Percentiles rank a stretch among this genome's conserved stretches.
Conservation (phyloP, 2,113 vertebrate species). For the Excalfactoria chinensis region DNA sequence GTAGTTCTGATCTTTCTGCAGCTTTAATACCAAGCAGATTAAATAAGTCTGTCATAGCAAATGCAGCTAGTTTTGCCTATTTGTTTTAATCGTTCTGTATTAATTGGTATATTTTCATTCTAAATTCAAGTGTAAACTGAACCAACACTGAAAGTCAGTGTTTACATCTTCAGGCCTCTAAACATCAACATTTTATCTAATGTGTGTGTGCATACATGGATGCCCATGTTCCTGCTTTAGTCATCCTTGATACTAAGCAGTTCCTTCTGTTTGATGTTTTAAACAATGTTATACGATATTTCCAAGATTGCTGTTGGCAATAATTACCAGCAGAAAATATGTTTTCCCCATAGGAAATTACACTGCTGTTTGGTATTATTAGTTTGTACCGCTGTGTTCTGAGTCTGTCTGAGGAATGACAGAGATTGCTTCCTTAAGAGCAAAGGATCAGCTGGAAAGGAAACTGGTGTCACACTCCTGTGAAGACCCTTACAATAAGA, state of each 20-base stretch:
- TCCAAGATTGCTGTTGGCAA: slow-evolving; percentile 74
- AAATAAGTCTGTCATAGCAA: neutral
- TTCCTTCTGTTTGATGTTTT: slow-evolving; percentile 74
- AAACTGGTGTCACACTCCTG: slow-evolving; percentile 28
- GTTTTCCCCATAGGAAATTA: slow-evolving; percentile 78
- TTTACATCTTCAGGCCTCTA: slow-evolving; percentile 52
- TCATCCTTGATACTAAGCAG: slow-evolving; percentile 69
- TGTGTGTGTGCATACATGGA: slow-evolving; percentile 35
- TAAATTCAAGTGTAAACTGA: slow-evolving; percentile 33
- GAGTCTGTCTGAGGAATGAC: slow-evolving; percentile 61
- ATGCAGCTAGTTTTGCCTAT: slow-evolving; percentile 21
- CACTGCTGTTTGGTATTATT: slow-evolving; percentile 75
- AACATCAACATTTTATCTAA: slow-evolving; percentile 63
- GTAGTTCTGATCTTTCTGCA: neutral
- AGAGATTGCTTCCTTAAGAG: slow-evolving; percentile 62
- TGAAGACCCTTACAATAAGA: slow-evolving; percentile 7
- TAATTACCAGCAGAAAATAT: slow-evolving; percentile 71
- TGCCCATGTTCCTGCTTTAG: slow-evolving; percentile 66
- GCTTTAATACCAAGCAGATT: neutral
- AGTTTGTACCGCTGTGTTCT: slow-evolving; percentile 71
- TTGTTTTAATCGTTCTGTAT: neutral
- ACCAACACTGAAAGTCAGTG: slow-evolving; percentile 58
- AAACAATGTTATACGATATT: slow-evolving; percentile 68
- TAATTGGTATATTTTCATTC: slow-evolving; percentile 13
- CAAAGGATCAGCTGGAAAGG: slow-evolving; percentile 50